A percentile compares a stretch with the other conserved stretches of the same genome.
Conservation (phyloP, 2,888 invertebrate species). For the Chydorus sphaericus region DNA sequence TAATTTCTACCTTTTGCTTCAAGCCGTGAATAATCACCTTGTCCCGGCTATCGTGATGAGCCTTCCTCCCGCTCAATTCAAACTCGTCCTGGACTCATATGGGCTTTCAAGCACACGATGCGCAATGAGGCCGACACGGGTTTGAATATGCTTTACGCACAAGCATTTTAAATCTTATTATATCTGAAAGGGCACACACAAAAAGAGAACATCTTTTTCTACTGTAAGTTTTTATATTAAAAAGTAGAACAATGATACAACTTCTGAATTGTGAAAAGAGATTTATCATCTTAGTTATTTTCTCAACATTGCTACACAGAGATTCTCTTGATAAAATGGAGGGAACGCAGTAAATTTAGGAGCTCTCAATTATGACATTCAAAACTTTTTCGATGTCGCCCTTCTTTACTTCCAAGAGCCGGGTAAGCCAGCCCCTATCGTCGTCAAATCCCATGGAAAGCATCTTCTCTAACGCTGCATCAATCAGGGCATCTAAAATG, state of each 20-base stretch:
- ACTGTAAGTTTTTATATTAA: too few relatives aligned
- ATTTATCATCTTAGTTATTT: too few relatives aligned
- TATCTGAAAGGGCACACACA: too few relatives aligned
- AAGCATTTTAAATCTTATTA: too few relatives aligned
- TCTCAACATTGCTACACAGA: too few relatives aligned
- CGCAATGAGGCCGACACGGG: conserved; percentile 97
- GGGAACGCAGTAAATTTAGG: too few relatives aligned
- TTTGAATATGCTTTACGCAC: conserved; percentile 38
- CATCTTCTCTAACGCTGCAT: conserved; percentile 51
- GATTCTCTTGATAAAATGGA: too few relatives aligned
- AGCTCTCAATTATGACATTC: too few relatives aligned
- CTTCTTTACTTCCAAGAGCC: conserved; percentile 44
- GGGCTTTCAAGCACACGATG: conserved; percentile 99
- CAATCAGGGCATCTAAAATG: conserved; percentile 31
- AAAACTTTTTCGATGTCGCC: conserved; percentile 52
- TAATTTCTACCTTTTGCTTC: conserved; percentile 86
- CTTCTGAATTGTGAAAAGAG: too few relatives aligned
- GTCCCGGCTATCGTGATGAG: conserved; percentile 92
- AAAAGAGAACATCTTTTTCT: too few relatives aligned
- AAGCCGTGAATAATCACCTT: conserved; percentile 80
- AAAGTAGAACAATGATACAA: too few relatives aligned
- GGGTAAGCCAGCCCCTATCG: conserved; percentile 53
- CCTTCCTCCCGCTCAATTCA: conserved; percentile 93
- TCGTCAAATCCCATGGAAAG: conserved; percentile 64
- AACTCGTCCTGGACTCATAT: conserved; percentile 93